A percentile compares a stretch with the other conserved stretches of the same genome.
These are phyloP conservation scores for Lepidurus arcticus DNA, from an alignment of 1,140 invertebrate genomes.

Conservation along the genomic window DNA sequence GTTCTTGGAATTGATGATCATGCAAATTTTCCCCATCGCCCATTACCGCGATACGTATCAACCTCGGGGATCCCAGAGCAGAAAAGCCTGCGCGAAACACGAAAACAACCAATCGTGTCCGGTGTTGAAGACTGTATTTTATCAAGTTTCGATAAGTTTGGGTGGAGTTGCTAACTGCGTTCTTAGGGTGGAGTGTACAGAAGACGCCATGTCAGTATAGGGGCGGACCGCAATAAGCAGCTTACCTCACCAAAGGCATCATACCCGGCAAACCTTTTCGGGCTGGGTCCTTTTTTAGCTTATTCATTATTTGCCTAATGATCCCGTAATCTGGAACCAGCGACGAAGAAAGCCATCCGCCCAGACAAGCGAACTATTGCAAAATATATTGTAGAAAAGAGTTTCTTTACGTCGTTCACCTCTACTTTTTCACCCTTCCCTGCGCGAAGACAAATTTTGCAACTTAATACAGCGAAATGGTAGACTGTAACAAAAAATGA, in stretches of 20 bases:
- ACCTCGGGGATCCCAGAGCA: no score
- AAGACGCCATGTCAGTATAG: background rate
- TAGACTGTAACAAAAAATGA: no score
- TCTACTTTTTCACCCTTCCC: no score
- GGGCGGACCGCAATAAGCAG: background rate
- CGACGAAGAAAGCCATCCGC: background rate
- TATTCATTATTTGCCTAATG: slow-evolving; percentile 7
- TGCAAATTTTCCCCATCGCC: no score
- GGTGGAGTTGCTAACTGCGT: background rate
- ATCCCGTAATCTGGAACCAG: background rate
- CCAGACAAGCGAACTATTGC: background rate
- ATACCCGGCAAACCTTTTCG: background rate
- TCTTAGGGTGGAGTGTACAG: slow-evolving; percentile 5
- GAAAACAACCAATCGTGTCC: background rate
- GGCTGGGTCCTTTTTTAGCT: background rate
- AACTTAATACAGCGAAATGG: no score
- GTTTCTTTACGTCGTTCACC: no score
- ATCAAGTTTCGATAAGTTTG: slow-evolving; percentile 12
- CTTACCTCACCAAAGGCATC: background rate
- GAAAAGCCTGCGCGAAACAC: background rate
- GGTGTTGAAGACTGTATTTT: background rate
- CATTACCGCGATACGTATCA: no score
- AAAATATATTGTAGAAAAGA: no score
- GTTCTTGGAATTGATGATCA: no score
- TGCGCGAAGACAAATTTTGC: no score